Conservation (phyloP, 2,113 vertebrate species). For the Columbina picui region DNA sequence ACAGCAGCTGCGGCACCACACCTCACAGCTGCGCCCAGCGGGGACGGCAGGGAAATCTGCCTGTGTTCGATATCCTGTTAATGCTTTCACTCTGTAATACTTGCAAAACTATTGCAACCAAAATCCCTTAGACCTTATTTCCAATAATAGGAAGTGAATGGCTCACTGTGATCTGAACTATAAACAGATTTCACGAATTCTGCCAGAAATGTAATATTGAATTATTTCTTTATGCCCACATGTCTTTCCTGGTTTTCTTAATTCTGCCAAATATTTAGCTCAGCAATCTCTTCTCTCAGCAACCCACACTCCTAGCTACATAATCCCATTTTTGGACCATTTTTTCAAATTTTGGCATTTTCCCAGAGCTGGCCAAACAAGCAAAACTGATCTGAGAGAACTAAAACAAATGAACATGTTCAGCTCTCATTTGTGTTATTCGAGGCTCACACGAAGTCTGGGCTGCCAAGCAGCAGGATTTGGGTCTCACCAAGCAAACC, state of each 20-base stretch:
- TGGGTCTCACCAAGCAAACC: no score
- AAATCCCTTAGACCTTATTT: background rate
- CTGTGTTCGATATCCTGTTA: background rate
- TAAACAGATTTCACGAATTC: slow-evolving; percentile 55
- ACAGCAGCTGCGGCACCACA: background rate
- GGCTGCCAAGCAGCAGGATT: background rate
- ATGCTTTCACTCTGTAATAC: background rate
- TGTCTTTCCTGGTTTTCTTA: slow-evolving; percentile 55
- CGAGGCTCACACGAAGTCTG: accelerated
- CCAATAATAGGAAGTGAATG: slow-evolving; percentile 33
- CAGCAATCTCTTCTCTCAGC: slow-evolving; percentile 44
- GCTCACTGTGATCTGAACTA: slow-evolving; percentile 42
- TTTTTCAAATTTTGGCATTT: slow-evolving; percentile 18
- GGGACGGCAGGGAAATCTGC: background rate
- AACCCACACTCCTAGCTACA: slow-evolving; percentile 10
- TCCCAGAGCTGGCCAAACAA: background rate
- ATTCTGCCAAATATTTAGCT: slow-evolving; percentile 71
- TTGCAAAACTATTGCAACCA: background rate
- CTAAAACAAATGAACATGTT: background rate
- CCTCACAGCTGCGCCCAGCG: background rate
- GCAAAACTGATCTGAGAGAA: background rate
- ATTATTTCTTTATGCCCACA: slow-evolving; percentile 61
- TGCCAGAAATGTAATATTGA: slow-evolving; percentile 62
- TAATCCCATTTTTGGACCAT: slow-evolving; percentile 35
- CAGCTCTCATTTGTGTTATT: background rate